phyloP scores from a whole-genome alignment of 2,888 invertebrate species.

The Brachypalpus laphriformis region DNA sequence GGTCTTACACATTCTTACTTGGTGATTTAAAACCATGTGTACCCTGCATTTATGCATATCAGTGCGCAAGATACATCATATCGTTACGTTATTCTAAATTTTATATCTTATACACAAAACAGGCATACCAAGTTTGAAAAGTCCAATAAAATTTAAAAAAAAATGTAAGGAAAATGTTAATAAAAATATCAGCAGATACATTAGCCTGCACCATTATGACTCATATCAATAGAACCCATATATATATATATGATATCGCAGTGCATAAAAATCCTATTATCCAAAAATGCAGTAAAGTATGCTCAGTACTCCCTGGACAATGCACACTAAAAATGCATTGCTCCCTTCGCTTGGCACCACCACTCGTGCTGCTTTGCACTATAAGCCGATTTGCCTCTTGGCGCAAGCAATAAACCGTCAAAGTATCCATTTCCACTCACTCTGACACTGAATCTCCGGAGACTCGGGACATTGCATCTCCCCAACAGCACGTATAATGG shows the following conservation, averaged over 20 bases:
- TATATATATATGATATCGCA: conserved; percentile 28
- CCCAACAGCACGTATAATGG: conserved; percentile 64
- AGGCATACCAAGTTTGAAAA: too few species aligned
- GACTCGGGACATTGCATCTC: conserved; percentile 43
- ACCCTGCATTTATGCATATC: too few species aligned
- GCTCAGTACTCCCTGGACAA: conserved; percentile 42
- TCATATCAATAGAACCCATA: conserved; percentile 45
- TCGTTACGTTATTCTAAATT: too few species aligned
- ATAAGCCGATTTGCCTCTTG: conserved; percentile 27
- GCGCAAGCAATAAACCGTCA: conserved; percentile 39
- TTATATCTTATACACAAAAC: too few species aligned
- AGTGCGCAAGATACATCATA: too few species aligned
- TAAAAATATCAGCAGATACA: too few species aligned
- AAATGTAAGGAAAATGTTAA: too few species aligned
- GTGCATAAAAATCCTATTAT: conserved; percentile 59
- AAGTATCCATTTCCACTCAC: conserved; percentile 44
- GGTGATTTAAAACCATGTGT: too few species aligned
- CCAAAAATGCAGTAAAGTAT: conserved; percentile 49
- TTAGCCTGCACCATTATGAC: neutral
- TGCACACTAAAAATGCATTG: conserved; percentile 53
- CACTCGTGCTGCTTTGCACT: neutral
- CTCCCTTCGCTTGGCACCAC: conserved; percentile 48
- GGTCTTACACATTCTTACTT: too few species aligned
- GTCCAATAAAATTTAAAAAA: too few species aligned
- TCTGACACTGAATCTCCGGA: conserved; percentile 46